Conservation (phyloP, 2,797 vertebrate genomes). For the Valencia hispanica region DNA sequence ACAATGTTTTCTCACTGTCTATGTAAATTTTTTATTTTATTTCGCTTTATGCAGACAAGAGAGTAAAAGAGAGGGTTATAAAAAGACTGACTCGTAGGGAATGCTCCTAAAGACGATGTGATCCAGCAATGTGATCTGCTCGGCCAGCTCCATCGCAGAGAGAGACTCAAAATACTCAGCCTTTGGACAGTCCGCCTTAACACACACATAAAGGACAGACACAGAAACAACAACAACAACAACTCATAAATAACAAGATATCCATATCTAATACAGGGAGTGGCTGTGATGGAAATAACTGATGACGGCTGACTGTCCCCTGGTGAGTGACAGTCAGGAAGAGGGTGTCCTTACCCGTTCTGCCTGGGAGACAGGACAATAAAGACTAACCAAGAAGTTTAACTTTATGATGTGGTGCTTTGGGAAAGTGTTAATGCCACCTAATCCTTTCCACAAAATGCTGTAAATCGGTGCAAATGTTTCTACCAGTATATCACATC, state of each 20-base stretch:
- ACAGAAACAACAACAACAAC: slow-evolving; percentile 13
- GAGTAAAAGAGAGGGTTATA: not conserved
- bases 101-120: slow-evolving; percentile 96
- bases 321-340: slow-evolving; percentile 20
- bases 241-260: slow-evolving; percentile 35
- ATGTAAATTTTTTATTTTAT: slow-evolving; percentile 4
- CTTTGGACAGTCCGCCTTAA: slow-evolving; percentile 87
- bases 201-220: slow-evolving; percentile 22
- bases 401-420: not conserved
- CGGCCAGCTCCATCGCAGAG: slow-evolving; percentile 95
- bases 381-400: slow-evolving; percentile 2
- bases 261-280: slow-evolving; percentile 37
- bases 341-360: slow-evolving; percentile 4
- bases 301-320: slow-evolving; percentile 42
- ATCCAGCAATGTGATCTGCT: slow-evolving; percentile 96
- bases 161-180: slow-evolving; percentile 92
- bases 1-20: not conserved
- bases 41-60: slow-evolving; percentile 18
- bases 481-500: not conserved
- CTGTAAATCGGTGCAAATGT: not conserved
- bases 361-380: slow-evolving; percentile 21
- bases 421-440: not conserved
- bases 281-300: slow-evolving; percentile 29
- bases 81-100: slow-evolving; percentile 91
- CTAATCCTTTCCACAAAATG: not conserved